Evolutionary conservation across 2,797 vertebrate species (phyloP).

Genomic region (Chloroceryle inda): DNA sequence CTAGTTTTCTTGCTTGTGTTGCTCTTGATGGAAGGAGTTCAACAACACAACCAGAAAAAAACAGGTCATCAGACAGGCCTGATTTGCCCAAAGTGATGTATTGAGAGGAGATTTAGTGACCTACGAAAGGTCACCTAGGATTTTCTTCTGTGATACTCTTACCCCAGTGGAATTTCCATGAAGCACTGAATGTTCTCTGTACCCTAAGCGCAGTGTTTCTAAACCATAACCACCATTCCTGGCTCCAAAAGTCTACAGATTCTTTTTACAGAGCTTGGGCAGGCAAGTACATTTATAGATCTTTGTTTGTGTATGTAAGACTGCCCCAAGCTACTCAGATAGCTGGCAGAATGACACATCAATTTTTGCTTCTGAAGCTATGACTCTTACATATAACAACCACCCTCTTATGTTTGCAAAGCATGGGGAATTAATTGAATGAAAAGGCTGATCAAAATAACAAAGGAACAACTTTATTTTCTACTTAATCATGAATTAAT

Average conservation of each 20-base stretch:
- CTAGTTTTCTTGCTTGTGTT: background rate
- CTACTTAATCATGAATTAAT: background rate
- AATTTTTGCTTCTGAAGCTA: background rate
- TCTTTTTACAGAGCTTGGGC: background rate
- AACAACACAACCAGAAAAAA: rapidly evolving
- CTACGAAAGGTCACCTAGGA: background rate
- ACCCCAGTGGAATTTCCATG: background rate
- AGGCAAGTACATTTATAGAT: background rate
- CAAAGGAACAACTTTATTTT: background rate
- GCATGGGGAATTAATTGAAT: background rate
- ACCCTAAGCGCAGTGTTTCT: background rate
- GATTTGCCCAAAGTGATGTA: background rate
- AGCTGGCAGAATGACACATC: background rate
- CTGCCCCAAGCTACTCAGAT: background rate
- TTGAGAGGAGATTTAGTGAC: background rate
- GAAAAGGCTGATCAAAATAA: background rate
- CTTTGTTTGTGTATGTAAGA: background rate
- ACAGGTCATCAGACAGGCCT: background rate
- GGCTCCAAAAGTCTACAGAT: background rate
- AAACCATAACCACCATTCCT: background rate
- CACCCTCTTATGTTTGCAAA: background rate
- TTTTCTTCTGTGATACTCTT: background rate
- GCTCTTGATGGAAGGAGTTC: background rate
- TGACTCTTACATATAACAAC: rapidly evolving
- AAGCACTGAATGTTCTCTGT: background rate